These are phyloP conservation scores for Sceliomorpha sp. DNA, from an alignment of 2,888 invertebrate genomes.

Conservation along the genomic window DNA sequence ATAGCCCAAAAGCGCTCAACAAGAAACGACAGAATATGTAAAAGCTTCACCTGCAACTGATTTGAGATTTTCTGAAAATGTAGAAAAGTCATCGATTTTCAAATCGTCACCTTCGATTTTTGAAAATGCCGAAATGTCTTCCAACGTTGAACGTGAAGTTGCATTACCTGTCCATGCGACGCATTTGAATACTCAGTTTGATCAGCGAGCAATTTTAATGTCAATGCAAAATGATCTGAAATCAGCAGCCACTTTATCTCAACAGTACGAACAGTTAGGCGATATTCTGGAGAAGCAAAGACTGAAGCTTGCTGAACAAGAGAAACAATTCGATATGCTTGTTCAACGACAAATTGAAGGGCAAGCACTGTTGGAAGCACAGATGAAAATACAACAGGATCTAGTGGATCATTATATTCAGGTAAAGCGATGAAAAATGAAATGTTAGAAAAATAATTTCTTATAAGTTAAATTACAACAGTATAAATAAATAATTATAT, in stretches of 20 bases:
- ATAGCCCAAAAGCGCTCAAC: no score
- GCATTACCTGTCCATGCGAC: conserved; percentile 57
- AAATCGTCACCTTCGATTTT: conserved; percentile 1
- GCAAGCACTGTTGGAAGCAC: conserved; percentile 69
- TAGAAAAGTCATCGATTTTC: conserved; percentile 8
- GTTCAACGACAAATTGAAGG: conserved; percentile 70
- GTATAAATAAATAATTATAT: conserved; percentile 22
- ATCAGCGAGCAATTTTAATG: conserved; percentile 69
- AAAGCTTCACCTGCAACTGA: conserved; percentile 16
- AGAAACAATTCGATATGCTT: conserved; percentile 69
- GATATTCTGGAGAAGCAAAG: conserved; percentile 65
- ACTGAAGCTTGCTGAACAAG: conserved; percentile 65
- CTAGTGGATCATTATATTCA: conserved; percentile 71
- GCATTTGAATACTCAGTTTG: conserved; percentile 64
- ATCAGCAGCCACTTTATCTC: conserved; percentile 66
- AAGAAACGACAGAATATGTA: conserved; percentile 50
- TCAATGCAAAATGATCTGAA: conserved; percentile 69
- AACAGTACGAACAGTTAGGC: conserved; percentile 69
- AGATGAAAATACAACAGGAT: conserved; percentile 73
- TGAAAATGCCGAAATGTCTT: conserved; percentile 12
- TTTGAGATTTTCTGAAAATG: neutral
- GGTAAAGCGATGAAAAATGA: conserved; percentile 55
- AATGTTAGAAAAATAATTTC: neutral
- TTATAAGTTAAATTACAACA: conserved; percentile 12
- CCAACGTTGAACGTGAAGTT: conserved; percentile 24